phyloP scores from a whole-genome alignment of 2,888 invertebrate genomes.

The Lathronympha strigana region DNA sequence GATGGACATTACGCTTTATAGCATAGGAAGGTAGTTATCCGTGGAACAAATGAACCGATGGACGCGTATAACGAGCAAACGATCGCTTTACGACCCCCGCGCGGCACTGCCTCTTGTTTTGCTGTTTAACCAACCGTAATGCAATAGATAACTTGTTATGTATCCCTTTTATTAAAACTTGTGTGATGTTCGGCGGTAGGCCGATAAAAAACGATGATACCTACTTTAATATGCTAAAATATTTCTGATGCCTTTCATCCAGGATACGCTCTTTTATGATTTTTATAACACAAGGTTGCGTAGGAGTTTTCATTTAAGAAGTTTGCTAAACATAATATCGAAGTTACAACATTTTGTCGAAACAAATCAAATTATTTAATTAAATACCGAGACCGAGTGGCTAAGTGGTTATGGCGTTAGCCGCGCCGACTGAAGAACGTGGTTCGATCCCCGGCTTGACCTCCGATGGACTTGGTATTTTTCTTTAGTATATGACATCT shows the following conservation, averaged over 20 bases:
- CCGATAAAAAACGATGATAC: constrained; percentile 14
- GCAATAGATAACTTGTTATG: constrained; percentile 48
- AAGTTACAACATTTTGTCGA: no score
- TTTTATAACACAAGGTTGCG: neutral
- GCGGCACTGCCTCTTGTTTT: constrained; percentile 48
- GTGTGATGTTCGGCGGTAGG: constrained; percentile 11
- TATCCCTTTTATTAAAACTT: constrained; percentile 34
- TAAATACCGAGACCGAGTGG: no score
- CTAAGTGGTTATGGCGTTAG: no score
- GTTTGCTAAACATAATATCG: neutral
- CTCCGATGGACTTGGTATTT: no score
- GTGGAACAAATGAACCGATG: constrained; percentile 30
- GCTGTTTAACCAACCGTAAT: constrained; percentile 49
- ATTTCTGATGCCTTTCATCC: no score
- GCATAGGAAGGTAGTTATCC: constrained; percentile 22
- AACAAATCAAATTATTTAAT: no score
- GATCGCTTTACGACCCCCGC: constrained; percentile 37
- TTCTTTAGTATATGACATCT: no score
- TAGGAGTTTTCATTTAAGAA: neutral
- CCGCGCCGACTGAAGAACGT: no score
- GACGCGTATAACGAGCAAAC: neutral
- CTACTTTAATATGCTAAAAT: no score
- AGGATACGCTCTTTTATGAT: neutral
- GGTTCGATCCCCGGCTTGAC: no score
- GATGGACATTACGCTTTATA: constrained; percentile 34